phyloP scores from a whole-genome alignment of 2,888 invertebrate species.

The Thera obeliscata region DNA sequence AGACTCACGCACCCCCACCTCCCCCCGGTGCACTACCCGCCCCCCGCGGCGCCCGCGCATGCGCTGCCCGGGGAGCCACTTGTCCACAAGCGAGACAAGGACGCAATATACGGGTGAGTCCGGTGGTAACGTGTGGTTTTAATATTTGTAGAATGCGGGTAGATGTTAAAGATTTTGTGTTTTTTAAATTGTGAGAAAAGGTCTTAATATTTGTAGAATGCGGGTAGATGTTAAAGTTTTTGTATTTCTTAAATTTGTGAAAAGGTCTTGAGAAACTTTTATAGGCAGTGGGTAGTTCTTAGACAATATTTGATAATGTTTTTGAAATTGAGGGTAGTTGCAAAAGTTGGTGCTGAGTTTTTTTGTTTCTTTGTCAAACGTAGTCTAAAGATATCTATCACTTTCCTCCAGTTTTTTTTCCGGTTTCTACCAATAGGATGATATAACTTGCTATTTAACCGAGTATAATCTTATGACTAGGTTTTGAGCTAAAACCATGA shows the following conservation, averaged over 20 bases:
- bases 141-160: conserved; percentile 22
- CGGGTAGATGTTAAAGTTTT: conserved; percentile 3
- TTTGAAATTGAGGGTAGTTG: conserved; percentile 14
- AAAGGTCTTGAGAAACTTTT: conserved; percentile 14
- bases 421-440: too few species aligned
- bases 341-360: background rate
- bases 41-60: conserved; percentile 94
- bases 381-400: too few species aligned
- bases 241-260: background rate
- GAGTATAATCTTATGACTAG: too few species aligned
- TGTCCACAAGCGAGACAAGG: conserved; percentile 98
- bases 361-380: background rate
- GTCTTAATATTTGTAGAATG: conserved; percentile 15
- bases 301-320: background rate
- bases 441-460: too few species aligned
- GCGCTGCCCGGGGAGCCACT: conserved; percentile 94
- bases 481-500: too few species aligned
- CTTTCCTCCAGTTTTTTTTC: too few species aligned
- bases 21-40: conserved; percentile 90
- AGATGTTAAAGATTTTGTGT: background rate
- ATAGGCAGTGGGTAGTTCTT: conserved; percentile 1
- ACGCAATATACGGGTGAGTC: conserved; percentile 99
- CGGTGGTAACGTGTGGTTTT: conserved; percentile 70
- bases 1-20: conserved; percentile 91
- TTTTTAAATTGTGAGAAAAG: background rate